Base-by-base conservation (phyloP, 2,888 invertebrate genomes). In the Poecilus cupreus region DNA sequence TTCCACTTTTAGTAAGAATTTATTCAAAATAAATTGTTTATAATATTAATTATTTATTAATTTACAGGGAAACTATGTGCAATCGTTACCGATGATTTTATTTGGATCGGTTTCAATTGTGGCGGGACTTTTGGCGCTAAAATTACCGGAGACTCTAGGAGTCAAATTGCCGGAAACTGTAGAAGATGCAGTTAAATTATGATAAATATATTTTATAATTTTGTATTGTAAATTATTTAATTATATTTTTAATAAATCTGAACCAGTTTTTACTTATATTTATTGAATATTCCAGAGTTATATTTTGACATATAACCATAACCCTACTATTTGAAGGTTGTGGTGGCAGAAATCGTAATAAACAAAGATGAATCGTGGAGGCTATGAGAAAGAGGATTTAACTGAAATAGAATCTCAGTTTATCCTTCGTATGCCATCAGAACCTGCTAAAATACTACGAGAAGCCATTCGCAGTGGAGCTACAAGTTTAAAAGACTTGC, bases 401-500 rank as follows among this genome's bases (percentile, higher is more conserved):
- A 86, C 87, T 6, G 88, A 89, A 80, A 83, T 89, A 57, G 89
- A 89, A 83, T 88, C 87, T 0, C 89, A 89, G 82, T 88, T 88
- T 83, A 85, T 89, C 80, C 83, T 89, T 43, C 86, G 89, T 32
- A 83, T 89, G 82, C 89, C 88, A 18, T 43, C 83, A 72, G 96
- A 96, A 86, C 94, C 97, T n/a, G 92, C 97, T 0, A 93, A 92
- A 87, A 88, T 90, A 2, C 89, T 96, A 4, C 91, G 93, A 82
- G 96, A 97, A 85, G 93, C 95, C n/a, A 90, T 98, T 2, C 91
- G 93, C 84, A 93, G 92, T 80, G 96, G 96, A 8, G 93, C 94
- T 80, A 92, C 91, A 83, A 91, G 91, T 84, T 89, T 98, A 6
- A 97, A 97, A 89, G 98, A 98, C 87, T 92, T 97, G 37, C 90